Evolutionary conservation across 2,113 vertebrate genomes (phyloP).

Genomic region (Synodontis membranacea): DNA sequence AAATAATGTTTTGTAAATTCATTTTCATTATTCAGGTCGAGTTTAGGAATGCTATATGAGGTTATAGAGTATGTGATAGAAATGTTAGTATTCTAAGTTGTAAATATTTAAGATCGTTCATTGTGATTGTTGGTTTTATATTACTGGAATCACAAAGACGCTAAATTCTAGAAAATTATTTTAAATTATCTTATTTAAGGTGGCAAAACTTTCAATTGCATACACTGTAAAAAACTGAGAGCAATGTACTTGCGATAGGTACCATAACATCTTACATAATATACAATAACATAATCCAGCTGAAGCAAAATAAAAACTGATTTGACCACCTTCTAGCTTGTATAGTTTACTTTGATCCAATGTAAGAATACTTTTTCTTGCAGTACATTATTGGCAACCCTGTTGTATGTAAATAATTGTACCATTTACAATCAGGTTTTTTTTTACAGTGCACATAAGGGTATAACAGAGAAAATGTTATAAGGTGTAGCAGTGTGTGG

Average conservation of each 20-base stretch:
- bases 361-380: too few relatives aligned
- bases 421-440: not conserved
- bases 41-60: not conserved
- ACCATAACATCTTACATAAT: too few relatives aligned
- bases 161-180: conserved; percentile 43
- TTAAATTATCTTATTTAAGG: not conserved
- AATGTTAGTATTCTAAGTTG: not conserved
- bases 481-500: conserved; percentile 42
- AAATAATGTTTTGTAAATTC: not conserved
- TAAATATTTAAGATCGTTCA: not conserved
- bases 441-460: not conserved
- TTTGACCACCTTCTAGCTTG: too few relatives aligned
- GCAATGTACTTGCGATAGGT: too few relatives aligned
- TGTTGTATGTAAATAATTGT: not conserved
- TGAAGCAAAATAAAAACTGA: too few relatives aligned
- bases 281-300: too few relatives aligned
- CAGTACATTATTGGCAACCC: not conserved
- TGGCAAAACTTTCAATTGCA: not conserved
- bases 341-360: not conserved
- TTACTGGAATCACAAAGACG: not conserved
- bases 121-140: not conserved
- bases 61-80: too few relatives aligned
- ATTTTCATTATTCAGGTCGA: not conserved
- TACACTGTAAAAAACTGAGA: not conserved
- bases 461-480: not conserved